Base-by-base conservation (phyloP, 2,113 vertebrate genomes). In the Acanthochromis polyacanthus region DNA sequence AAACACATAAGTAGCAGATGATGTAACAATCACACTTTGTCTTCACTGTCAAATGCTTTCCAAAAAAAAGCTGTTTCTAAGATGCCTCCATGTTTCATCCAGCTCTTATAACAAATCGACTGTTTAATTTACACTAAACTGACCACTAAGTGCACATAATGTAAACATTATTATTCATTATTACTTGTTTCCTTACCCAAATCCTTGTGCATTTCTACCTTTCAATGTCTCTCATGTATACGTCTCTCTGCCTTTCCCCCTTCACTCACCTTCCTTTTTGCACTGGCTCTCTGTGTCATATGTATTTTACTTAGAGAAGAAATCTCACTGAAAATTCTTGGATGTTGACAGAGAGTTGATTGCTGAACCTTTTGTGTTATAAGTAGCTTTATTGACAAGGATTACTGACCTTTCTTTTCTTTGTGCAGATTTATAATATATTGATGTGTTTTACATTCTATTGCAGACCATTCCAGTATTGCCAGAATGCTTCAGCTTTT, bases 291-390 rank as follows among this genome's bases (percentile, higher is more conserved):
- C 11, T 46, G 61, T 46, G 38, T 68, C 0, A 0, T 57, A 51
- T 40, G 17, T 52, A 16, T 25, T 30, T 64, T 64, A 30, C 51
- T 65, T 20, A 61, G 53, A n/a, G 48, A 15, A 61, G 17, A 55
- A 52, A 3, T 36, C 30, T 58, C 40, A 4, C 8, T 61, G 36
- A 63, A 30, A 59, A 32, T 79, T 73, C 6, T 20, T 15, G 22
- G n/a, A 68, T 63, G 75, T 43, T 62, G 38, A 53, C 51, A 52
- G 7, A 50, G 3, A 14, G 52, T 58, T 25, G 48, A 71, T 67
- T 48, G 65, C 10, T 64, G 53, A 23, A 60, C 14, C 10, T 16
- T 28, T 66, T 56, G 19, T 48, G 9, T 51, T 23, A 16, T 25
- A 9, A 48, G 61, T 12, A 8, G 30, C 36, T 20, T 7, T 52